Conservation (phyloP, 2,113 vertebrate genomes). For the Globicephala melas region DNA sequence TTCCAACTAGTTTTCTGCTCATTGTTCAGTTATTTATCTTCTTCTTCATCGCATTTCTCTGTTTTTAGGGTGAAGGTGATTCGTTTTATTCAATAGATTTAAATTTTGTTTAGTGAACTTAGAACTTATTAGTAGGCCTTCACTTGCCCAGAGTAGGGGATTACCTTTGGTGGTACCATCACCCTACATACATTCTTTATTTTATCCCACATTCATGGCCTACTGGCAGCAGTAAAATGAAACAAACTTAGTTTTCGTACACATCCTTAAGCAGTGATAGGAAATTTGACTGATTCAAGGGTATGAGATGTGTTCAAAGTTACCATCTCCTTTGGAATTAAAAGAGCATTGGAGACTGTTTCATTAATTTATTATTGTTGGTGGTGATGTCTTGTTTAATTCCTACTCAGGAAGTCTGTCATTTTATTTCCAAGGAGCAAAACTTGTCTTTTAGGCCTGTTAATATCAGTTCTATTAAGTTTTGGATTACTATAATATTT, state of each 20-base stretch:
- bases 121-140: neutral
- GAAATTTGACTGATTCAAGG: neutral
- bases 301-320: neutral
- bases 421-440: constrained; percentile 8
- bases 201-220: neutral
- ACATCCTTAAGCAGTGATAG: neutral
- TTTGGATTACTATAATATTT: constrained; percentile 20
- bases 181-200: neutral
- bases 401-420: neutral
- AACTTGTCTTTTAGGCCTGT: neutral
- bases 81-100: constrained; percentile 1
- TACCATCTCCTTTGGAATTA: neutral
- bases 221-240: neutral
- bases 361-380: neutral
- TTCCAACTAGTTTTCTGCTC: neutral
- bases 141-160: neutral
- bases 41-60: neutral
- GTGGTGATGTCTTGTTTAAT: neutral
- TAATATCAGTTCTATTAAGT: neutral
- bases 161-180: neutral
- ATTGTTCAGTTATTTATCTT: neutral
- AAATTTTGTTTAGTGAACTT: neutral
- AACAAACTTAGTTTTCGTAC: constrained; percentile 3
- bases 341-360: neutral
- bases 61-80: neutral